Evolutionary conservation across 2,888 invertebrate species (phyloP).

Genomic region (Drosophila mercatorum): DNA sequence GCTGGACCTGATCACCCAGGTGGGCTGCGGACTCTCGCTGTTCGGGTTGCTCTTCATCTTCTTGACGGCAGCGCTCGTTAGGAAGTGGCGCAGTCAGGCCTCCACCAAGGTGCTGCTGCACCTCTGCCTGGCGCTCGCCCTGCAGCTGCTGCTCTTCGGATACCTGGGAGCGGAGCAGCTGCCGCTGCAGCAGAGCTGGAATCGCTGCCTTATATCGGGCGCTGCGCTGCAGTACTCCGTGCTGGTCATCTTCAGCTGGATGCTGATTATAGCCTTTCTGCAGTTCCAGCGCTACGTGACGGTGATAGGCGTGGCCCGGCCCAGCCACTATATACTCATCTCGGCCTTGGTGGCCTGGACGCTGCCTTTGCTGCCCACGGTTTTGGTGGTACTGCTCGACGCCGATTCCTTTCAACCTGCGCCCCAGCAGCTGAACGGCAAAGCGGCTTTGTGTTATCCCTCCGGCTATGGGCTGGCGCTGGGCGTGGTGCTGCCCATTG

Average conservation of each 20-base stretch:
- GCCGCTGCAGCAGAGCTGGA: conserved; percentile 44
- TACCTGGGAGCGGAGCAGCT: conserved; percentile 57
- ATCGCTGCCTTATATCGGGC: conserved; percentile 87
- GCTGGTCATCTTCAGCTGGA: conserved; percentile 89
- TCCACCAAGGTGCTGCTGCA: conserved; percentile 89
- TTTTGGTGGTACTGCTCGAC: conserved; percentile 85
- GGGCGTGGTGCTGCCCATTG: conserved; percentile 86
- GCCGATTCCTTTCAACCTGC: conserved; percentile 85
- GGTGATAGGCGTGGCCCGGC: conserved; percentile 87
- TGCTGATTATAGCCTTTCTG: conserved; percentile 89
- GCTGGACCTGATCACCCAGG: conserved; percentile 86
- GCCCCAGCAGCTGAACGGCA: conserved; percentile 43
- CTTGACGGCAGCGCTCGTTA: conserved; percentile 87
- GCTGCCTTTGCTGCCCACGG: conserved; percentile 86
- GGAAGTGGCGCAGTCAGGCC: conserved; percentile 87
- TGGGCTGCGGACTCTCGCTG: conserved; percentile 87
- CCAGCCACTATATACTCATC: conserved; percentile 87
- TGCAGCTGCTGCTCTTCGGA: conserved; percentile 86
- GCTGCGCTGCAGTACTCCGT: conserved; percentile 88
- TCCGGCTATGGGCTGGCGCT: conserved; percentile 85
- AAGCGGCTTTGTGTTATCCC: conserved; percentile 86
- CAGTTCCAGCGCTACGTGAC: conserved; percentile 89
- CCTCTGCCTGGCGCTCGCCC: conserved; percentile 87
- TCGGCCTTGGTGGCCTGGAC: conserved; percentile 88
- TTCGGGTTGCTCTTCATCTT: conserved; percentile 87